Conservation (phyloP, 2,888 invertebrate species). For the Papilio protenor region DNA sequence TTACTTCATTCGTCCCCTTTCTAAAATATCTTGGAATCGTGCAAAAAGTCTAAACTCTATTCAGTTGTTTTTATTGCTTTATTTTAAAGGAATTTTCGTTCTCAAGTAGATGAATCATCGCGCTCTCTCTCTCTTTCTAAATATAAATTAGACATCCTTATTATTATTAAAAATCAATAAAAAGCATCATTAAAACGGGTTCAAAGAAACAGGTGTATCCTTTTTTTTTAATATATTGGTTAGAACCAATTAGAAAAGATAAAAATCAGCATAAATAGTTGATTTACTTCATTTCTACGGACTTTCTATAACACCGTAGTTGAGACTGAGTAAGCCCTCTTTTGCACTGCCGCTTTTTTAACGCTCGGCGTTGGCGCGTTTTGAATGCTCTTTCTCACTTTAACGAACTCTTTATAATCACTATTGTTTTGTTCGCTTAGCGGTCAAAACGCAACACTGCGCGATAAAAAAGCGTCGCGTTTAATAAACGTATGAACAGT, state of each 20-base stretch:
- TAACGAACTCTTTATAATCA: no score
- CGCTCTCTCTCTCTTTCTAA: no score
- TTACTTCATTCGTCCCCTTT: conserved; percentile 17
- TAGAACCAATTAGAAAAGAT: conserved; percentile 10
- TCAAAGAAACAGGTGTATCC: background rate
- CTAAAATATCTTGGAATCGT: conserved; percentile 21
- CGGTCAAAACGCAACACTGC: no score
- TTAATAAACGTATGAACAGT: no score
- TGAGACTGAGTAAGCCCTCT: background rate
- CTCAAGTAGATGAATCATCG: background rate
- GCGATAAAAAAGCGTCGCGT: no score
- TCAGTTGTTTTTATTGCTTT: background rate
- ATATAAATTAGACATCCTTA: no score
- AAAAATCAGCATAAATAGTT: background rate
- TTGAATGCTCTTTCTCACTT: no score
- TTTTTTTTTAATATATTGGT: background rate
- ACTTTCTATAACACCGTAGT: conserved; percentile 9
- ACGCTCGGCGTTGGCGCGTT: no score
- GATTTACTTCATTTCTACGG: conserved; percentile 8
- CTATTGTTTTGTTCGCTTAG: no score
- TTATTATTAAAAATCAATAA: background rate
- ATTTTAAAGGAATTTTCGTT: background rate
- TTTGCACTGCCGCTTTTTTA: no score
- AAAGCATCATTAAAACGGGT: background rate
- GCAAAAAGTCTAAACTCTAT: background rate